Base-by-base conservation (phyloP, 2,888 invertebrate genomes). In the Micoletzkya japonica region DNA sequence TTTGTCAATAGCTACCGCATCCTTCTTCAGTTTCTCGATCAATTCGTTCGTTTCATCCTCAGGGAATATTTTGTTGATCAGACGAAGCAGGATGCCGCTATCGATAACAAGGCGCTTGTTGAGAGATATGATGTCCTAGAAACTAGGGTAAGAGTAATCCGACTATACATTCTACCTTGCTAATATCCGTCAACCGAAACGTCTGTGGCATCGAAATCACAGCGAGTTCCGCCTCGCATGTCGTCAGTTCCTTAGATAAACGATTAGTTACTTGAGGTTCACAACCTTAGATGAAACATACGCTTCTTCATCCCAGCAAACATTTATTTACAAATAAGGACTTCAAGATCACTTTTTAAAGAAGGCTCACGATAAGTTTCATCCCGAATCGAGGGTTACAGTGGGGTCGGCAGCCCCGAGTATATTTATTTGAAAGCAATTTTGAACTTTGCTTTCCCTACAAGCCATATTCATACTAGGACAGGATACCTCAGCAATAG, bases 21-120 rank as follows among this genome's bases (percentile, higher is more conserved):
- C 4, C 1, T 59, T 44, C 30, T 39, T 37, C n/a, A 30, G n/a
- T 34, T 17, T 14, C 24, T 34, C 39, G 14, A 26, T n/a, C n/a
- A n/a, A n/a, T n/a, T 59, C 36, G 60, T 30, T 20, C n/a, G 63
- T 24, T 49, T 63, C 50, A 0, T 50, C 39, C 34, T 50, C 30
- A 10, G 32, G 24, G 34, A 63, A 50, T 44, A 44, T 50, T 36
- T 50, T 49, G 4, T 34, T 26, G n/a, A 63, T 63, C 1, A 63
- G 50, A 32, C 30, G 63, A 20, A 50, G n/a, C 10, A 63, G 10
- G n/a, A 63, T 26, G 30, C 50, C 50, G 10, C 32, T 50, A 10
- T 63, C 50, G 24, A 32, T 32, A 3, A 63, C 30, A 1, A 30
- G 50, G 0, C 24, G 6, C 0, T n/a, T 17, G 28, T 63, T 63